Evolutionary conservation across 1,140 invertebrate genomes (phyloP).

Genomic region (Solen grandis): DNA sequence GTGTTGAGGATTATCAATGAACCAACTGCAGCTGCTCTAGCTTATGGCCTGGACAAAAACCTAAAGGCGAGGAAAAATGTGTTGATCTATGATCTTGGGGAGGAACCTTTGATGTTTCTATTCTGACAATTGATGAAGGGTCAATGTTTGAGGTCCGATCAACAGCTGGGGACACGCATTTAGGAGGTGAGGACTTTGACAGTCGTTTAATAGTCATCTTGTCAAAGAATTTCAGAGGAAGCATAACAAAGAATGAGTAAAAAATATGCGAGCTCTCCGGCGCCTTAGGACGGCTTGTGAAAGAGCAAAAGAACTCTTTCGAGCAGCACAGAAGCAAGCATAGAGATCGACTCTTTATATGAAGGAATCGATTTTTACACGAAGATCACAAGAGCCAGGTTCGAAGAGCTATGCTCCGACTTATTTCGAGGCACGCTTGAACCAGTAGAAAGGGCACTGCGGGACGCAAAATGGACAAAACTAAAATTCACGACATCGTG

Average conservation of each 20-base stretch:
- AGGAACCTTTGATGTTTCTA: constrained; percentile 74
- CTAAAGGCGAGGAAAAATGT: constrained; percentile 72
- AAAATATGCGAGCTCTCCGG: constrained; percentile 72
- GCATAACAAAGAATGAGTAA: constrained; percentile 73
- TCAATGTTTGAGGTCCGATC: constrained; percentile 90
- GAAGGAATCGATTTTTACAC: constrained; percentile 85
- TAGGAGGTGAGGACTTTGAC: constrained; percentile 76
- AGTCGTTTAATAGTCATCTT: constrained; percentile 77
- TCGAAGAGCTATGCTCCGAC: constrained; percentile 92
- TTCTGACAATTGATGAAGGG: constrained; percentile 72
- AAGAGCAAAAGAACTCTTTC: constrained; percentile 82
- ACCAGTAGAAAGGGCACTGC: constrained; percentile 95
- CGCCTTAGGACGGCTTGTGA: constrained; percentile 87
- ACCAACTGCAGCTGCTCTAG: constrained; percentile 82
- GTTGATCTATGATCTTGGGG: constrained; percentile 77
- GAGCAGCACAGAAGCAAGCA: constrained; percentile 76
- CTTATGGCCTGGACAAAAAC: constrained; percentile 82
- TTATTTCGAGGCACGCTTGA: constrained; percentile 93
- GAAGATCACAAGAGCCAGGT: no score
- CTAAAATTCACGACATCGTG: constrained; percentile 96
- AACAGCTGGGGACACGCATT: constrained; percentile 84
- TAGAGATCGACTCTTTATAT: constrained; percentile 89
- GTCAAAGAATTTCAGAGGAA: constrained; percentile 78
- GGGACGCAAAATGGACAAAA: constrained; percentile 96
- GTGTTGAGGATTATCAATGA: no score